Evolutionary conservation across 1,140 invertebrate species (phyloP).

Genomic region (Plutomurus gul): DNA sequence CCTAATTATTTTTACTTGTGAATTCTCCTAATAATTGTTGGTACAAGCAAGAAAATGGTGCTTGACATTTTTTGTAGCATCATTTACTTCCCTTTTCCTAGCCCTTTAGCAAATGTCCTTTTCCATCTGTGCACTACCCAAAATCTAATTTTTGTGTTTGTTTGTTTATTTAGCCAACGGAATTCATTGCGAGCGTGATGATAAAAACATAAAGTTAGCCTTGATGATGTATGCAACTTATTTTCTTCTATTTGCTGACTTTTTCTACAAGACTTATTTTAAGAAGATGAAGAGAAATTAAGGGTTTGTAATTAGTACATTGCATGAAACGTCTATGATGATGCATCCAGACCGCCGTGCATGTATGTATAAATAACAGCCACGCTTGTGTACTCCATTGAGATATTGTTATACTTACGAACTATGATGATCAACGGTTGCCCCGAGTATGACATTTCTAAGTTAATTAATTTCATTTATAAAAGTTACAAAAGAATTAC

Average conservation of each 20-base stretch:
- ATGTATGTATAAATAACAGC: neutral
- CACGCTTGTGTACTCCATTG: no score
- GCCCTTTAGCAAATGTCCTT: no score
- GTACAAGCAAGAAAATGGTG: no score
- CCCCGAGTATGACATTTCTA: no score
- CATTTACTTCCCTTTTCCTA: no score
- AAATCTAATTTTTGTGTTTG: neutral
- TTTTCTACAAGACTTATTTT: conserved; percentile 6
- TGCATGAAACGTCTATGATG: neutral
- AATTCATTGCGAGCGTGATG: neutral
- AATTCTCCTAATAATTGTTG: neutral
- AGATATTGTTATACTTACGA: no score
- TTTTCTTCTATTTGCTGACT: conserved; percentile 12
- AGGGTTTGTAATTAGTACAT: neutral
- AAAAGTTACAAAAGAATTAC: no score
- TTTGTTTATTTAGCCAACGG: neutral
- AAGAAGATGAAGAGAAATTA: neutral
- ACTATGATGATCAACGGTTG: no score
- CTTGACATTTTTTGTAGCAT: no score
- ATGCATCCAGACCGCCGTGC: neutral
- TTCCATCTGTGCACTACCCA: no score
- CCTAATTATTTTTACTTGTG: neutral
- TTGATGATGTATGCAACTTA: conserved; percentile 7
- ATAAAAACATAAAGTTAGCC: neutral
- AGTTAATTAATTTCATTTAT: no score